phyloP scores from a whole-genome alignment of 2,113 vertebrate species.

The Lepisosteus osseus region DNA sequence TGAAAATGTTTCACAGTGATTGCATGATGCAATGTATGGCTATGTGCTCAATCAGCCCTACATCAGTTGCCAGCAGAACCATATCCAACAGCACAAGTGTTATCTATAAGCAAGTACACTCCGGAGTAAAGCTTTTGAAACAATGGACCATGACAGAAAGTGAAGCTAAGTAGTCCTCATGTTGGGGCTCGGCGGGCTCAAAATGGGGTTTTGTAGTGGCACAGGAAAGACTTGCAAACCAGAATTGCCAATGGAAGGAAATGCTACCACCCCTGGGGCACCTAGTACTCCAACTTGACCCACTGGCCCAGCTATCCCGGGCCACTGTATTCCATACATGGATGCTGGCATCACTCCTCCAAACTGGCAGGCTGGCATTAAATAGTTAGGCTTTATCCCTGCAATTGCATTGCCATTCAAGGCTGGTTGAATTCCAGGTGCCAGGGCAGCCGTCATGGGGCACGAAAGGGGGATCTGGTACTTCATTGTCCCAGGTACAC shows the following conservation, averaged over 20 bases:
- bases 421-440: conserved; percentile 49
- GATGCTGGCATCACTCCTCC: conserved; percentile 60
- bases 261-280: conserved; percentile 39
- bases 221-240: conserved; percentile 61
- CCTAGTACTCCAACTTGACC: conserved; percentile 50
- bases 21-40: conserved; percentile 50
- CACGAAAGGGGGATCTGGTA: conserved; percentile 64
- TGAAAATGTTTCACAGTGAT: conserved; percentile 67
- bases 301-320: conserved; percentile 47
- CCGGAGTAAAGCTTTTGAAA: conserved; percentile 7
- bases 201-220: conserved; percentile 50
- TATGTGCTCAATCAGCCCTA: conserved; percentile 39
- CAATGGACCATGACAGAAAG: background rate
- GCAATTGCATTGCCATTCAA: conserved; percentile 56
- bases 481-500: conserved; percentile 41
- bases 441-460: conserved; percentile 62
- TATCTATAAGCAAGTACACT: conserved; percentile 37
- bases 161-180: conserved; percentile 49
- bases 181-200: conserved; percentile 50
- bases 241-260: conserved; percentile 48
- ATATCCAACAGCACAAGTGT: conserved; percentile 40
- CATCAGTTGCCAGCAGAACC: conserved; percentile 26
- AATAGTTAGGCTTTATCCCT: conserved; percentile 51
- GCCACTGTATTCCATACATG: conserved; percentile 69
- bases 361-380: conserved; percentile 62